Conservation (phyloP, 2,113 vertebrate genomes). For the Clupea harengus region DNA sequence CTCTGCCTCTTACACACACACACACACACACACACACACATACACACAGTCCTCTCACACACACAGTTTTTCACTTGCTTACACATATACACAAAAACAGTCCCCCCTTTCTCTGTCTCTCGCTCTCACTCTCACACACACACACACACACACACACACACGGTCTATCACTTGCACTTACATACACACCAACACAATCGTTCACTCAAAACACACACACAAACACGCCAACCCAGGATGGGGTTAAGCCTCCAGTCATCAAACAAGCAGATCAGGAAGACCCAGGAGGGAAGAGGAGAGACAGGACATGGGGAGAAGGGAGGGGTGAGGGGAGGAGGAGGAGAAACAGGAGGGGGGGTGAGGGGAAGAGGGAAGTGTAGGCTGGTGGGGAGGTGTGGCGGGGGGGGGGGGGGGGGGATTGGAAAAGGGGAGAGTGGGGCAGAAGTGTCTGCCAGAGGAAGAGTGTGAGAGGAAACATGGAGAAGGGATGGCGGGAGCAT, state of each 20-base stretch:
- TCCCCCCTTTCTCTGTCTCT: not conserved
- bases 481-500: not conserved
- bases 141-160: conserved; percentile 24
- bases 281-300: not conserved
- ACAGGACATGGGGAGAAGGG: not conserved
- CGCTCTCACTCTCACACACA: conserved; percentile 22
- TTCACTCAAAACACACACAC: not conserved
- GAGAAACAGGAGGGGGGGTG: not conserved
- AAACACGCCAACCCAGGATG: not conserved
- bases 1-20: not conserved
- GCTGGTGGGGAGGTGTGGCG: not conserved
- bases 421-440: not conserved
- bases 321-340: not conserved
- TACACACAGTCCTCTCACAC: not conserved
- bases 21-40: not conserved
- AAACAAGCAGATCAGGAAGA: conserved; percentile 4
- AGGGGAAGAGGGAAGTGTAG: not conserved
- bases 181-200: conserved; percentile 13
- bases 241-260: not conserved
- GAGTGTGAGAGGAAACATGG: not conserved
- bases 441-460: not conserved
- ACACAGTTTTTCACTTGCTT: not conserved
- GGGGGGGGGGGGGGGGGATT: not conserved
- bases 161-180: not conserved
- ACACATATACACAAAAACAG: conserved; percentile 32